Conservation (phyloP, 2,113 vertebrate genomes). For the Mesoclemmys tuberculata region DNA sequence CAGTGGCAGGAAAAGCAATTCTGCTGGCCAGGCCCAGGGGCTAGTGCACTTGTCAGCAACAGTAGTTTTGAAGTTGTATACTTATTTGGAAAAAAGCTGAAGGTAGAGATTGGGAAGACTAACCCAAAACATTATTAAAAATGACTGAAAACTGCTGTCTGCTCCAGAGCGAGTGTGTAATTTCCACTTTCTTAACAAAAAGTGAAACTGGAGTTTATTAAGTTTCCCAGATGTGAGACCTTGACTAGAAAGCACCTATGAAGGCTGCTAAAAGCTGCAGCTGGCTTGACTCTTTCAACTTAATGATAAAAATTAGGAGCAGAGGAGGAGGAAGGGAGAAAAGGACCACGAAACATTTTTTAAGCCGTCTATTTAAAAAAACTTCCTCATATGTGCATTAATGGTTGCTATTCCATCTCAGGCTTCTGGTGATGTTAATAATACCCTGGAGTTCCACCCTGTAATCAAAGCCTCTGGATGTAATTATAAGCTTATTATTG, state of each 20-base stretch:
- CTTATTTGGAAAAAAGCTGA: background rate
- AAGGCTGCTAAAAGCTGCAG: background rate
- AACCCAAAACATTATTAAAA: background rate
- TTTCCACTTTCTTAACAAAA: background rate
- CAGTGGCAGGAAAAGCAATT: background rate
- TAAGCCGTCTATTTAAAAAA: background rate
- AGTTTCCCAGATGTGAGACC: background rate
- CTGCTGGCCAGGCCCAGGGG: background rate
- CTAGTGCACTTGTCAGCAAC: background rate
- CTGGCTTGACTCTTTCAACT: background rate
- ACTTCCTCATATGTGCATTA: rapidly evolving
- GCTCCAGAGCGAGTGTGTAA: background rate
- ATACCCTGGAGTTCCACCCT: background rate
- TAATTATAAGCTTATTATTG: background rate
- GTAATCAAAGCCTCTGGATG: background rate
- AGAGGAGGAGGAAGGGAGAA: background rate
- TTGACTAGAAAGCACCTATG: background rate
- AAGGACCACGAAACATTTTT: background rate
- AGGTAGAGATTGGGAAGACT: background rate
- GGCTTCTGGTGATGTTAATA: background rate
- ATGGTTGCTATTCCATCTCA: background rate
- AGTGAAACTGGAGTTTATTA: background rate
- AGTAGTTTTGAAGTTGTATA: background rate
- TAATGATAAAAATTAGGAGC: background rate
- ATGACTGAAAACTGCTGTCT: background rate